A percentile compares a stretch with the other conserved stretches of the same genome.
phyloP scores from a whole-genome alignment of 1,140 invertebrate species.

The Listronotus oregonensis region DNA sequence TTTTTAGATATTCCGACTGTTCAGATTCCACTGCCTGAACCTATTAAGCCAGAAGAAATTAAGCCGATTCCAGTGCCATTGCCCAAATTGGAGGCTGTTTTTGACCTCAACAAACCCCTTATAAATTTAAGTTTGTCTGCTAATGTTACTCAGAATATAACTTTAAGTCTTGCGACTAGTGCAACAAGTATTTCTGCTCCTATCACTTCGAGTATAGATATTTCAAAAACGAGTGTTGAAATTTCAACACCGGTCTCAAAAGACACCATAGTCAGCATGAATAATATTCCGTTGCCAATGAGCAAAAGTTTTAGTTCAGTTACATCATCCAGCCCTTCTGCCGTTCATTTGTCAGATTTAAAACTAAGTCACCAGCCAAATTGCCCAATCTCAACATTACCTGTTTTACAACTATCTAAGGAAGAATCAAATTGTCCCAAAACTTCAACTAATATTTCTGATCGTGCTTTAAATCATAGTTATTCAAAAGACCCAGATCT shows the following conservation, averaged over 20 bases:
- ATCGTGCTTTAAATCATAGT: no score
- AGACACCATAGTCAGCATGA: conserved; percentile 4
- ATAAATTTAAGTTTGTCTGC: conserved; percentile 30
- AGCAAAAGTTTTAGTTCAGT: background rate
- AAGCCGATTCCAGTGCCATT: conserved; percentile 22
- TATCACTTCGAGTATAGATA: conserved; percentile 15
- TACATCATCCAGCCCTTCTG: background rate
- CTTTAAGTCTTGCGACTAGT: conserved; percentile 21
- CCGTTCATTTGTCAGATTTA: no score
- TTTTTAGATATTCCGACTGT: conserved; percentile 20
- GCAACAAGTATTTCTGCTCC: conserved; percentile 25
- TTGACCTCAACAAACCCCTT: conserved; percentile 16
- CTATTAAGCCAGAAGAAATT: conserved; percentile 12
- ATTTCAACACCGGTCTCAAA: conserved; percentile 14
- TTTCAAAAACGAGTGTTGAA: conserved; percentile 19
- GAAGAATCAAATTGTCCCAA: background rate
- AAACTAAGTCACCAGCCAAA: no score
- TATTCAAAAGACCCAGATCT: no score
- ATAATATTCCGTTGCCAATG: conserved; percentile 2
- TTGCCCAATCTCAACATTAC: background rate
- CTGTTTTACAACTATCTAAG: background rate
- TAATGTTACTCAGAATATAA: conserved; percentile 34
- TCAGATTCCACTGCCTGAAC: conserved; percentile 30
- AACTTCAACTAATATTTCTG: no score
- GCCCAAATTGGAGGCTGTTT: conserved; percentile 11